phyloP scores from a whole-genome alignment of 2,888 invertebrate genomes.

The Acleris cristana region DNA sequence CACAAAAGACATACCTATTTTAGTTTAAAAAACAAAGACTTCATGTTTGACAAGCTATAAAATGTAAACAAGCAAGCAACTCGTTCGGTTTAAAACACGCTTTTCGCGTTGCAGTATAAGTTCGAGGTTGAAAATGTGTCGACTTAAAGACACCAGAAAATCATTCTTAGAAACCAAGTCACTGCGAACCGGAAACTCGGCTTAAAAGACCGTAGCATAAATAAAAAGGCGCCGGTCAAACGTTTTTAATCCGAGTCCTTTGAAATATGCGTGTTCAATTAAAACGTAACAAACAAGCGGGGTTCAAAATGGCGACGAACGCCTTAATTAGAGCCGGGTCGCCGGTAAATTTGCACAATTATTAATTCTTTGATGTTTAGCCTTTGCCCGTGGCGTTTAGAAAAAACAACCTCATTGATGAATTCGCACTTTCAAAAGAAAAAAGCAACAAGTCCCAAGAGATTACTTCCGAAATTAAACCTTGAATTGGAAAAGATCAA shows the following conservation, averaged over 20 bases:
- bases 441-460: no score
- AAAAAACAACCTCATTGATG: constrained; percentile 10
- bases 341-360: constrained; percentile 34
- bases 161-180: no score
- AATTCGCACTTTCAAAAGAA: neutral
- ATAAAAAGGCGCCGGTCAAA: constrained; percentile 9
- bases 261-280: constrained; percentile 29
- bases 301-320: constrained; percentile 27
- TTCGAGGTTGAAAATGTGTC: no score
- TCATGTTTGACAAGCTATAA: no score
- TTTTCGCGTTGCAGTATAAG: no score
- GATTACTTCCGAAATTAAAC: no score
- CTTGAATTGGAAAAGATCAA: no score
- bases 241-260: neutral
- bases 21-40: no score
- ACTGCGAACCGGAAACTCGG: neutral
- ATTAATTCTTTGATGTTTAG: constrained; percentile 35
- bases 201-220: neutral
- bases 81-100: no score
- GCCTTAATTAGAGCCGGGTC: constrained; percentile 27
- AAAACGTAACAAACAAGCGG: constrained; percentile 20
- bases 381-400: constrained; percentile 11
- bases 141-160: no score
- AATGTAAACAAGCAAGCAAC: no score
- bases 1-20: no score